Base-by-base conservation (phyloP, 1,140 invertebrate species). In the Araneus ventricosus region DNA sequence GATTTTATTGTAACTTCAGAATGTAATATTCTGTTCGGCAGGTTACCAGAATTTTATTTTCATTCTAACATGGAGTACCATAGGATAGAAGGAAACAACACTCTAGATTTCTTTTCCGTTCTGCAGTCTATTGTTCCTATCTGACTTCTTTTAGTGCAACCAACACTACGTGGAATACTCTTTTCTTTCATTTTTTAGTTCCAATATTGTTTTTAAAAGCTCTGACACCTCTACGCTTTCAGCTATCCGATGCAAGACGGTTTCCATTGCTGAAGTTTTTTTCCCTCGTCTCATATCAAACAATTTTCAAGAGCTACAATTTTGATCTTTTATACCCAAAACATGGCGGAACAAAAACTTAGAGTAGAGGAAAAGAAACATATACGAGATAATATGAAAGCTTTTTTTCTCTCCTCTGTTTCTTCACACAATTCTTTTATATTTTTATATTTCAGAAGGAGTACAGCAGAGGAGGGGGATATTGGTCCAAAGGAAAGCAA, bases 401-500 rank as follows among this genome's bases (percentile, higher is more conserved):
- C 14, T 90, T 59, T 88, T 86, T 86, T 59, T 52, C 37, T 41
- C 75, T 41, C 75, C 75, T 41, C 75, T 30, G 5, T 80, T 80
- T 57, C 14, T 27, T 41, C 27, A 17, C 88, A 52, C n/a, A 79
- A 45, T 75, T 90, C 34, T 34, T 67, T 61, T 52, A 37, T 24
- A 39, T 82, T 61, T 61, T 82, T 67, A 59, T 90, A 79, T 89
- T 89, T 89, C 17, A 52, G 70, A 27, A 59, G 75, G 59, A 34
- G 30, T 75, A 79, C 27, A 20, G 88, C 45, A n/a, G 41, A 27
- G 22, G 20, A 20, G 45, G 67, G 22, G 37, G 88, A 52, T 52
- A 30, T 34, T 80, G 39, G 80, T 84, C 80, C 37, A 57, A 61
- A 84, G 37, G 91, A 92, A 92, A 85, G 90, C 90, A 92, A 92